phyloP scores from a whole-genome alignment of 2,113 vertebrate genomes.

The Neodon shergylaensis region DNA sequence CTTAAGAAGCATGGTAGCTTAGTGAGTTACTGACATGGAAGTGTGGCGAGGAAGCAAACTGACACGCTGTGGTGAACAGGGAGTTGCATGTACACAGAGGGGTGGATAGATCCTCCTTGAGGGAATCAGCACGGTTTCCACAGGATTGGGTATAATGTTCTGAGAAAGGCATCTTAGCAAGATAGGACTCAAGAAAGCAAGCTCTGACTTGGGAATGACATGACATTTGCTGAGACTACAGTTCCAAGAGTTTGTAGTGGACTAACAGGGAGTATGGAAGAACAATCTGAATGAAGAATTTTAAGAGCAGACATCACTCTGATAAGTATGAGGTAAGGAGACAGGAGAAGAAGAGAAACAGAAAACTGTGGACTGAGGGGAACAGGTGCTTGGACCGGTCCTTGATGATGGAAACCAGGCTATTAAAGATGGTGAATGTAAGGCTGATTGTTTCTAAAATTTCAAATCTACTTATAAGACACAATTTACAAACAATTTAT shows the following conservation, averaged over 20 bases:
- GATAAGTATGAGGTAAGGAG: background rate
- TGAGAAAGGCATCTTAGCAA: background rate
- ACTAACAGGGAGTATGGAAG: background rate
- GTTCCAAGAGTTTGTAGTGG: background rate
- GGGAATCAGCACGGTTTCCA: background rate
- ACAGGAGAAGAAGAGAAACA: background rate
- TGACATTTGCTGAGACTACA: background rate
- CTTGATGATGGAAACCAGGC: background rate
- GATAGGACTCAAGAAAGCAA: background rate
- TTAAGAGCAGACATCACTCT: background rate
- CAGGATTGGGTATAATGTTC: background rate
- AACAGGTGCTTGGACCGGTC: background rate
- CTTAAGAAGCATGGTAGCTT: background rate
- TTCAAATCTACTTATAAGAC: background rate
- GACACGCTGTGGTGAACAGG: background rate
- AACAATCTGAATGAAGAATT: background rate
- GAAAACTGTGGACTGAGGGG: background rate
- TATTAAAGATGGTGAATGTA: background rate
- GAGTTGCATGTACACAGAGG: background rate
- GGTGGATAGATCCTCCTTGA: no score
- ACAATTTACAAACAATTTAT: background rate
- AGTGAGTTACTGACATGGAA: background rate
- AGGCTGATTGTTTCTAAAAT: background rate
- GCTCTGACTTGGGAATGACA: background rate
- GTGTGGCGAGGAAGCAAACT: background rate